Evolutionary conservation across 2,888 invertebrate genomes (phyloP), one percentile per base, ranked within the genome.

Genomic region (Ophion ventricosus): DNA sequence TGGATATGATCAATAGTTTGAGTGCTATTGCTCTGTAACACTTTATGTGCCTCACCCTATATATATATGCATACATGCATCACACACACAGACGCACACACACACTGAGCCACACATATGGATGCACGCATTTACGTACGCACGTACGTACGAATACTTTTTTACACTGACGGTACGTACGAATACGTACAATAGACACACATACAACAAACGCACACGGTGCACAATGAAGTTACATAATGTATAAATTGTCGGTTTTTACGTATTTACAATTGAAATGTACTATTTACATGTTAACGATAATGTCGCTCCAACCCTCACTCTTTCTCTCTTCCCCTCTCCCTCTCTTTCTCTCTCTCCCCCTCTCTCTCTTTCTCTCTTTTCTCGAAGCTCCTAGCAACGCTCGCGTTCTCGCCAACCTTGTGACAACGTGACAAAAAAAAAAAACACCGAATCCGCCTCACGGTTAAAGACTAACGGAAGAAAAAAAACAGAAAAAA

Each of bases 271-370:
- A 90, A 49, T 79, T 87, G 87, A 35, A 87, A 87, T 88, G 73
- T 87, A 85, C 83, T 90, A 90, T 90, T 84, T 90, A 90, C 90
- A 91, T 40, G 86, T 79, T 74, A 85, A 87, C 87, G 87, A 89
- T 79, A 86, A 85, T 88, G 87, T 77, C 85, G 66, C 84, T 66
- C 2, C n/a, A 23, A 29, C 10, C 7, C 23, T 14, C 49, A 2
- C 49, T 49, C 49, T 49, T n/a, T n/a, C n/a, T n/a, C n/a, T n/a
- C n/a, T n/a, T n/a, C n/a, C n/a, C n/a, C n/a, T n/a, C 14, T 49
- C 43, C 69, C n/a, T 57, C 23, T 40, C n/a, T 11, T 40, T 8
- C n/a, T 11, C 17, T 40, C 7, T 14, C 56, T 29, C 26, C 40
- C 23, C 25, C 14, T 49, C 43, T 77, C n/a, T 57, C 23, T 40